phyloP scores from a whole-genome alignment of 2,113 vertebrate genomes.

The Polypterus senegalus region DNA sequence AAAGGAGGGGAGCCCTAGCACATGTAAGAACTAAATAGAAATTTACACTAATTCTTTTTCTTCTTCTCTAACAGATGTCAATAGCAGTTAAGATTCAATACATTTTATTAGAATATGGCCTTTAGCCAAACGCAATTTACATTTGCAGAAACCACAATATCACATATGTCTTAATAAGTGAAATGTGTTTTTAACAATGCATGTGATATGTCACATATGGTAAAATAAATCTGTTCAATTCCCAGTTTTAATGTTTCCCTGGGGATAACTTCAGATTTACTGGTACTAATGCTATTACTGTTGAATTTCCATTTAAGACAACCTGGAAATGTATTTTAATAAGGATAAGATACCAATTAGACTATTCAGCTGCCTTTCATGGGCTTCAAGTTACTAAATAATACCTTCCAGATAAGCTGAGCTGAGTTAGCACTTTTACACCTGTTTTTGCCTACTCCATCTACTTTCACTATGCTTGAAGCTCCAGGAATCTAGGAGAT shows the following conservation, averaged over 20 bases:
- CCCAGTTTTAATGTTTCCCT: not conserved
- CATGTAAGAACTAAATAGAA: slow-evolving; percentile 8
- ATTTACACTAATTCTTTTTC: slow-evolving; percentile 24
- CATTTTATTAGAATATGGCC: slow-evolving; percentile 51
- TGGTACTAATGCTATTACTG: not conserved
- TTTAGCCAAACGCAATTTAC: slow-evolving; percentile 56
- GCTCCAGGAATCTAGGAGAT: slow-evolving; percentile 2
- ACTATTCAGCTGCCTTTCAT: not conserved
- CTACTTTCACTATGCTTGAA: slow-evolving; percentile 1
- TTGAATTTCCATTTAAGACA: not conserved
- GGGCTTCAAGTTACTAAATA: not conserved
- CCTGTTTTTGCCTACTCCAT: not conserved
- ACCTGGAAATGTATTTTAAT: not conserved
- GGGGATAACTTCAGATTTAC: not conserved
- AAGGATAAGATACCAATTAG: not conserved
- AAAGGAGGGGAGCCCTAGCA: no score
- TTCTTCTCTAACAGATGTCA: slow-evolving; percentile 42
- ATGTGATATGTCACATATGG: slow-evolving; percentile 56
- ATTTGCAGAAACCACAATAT: slow-evolving; percentile 46
- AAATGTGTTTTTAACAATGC: slow-evolving; percentile 49
- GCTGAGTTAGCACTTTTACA: not conserved
- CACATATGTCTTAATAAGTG: slow-evolving; percentile 58
- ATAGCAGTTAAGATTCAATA: slow-evolving; percentile 43
- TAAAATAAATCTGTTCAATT: slow-evolving; percentile 37
- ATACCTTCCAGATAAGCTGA: not conserved